Conservation (phyloP, 1,140 invertebrate genomes). For the Chironomus tepperi region DNA sequence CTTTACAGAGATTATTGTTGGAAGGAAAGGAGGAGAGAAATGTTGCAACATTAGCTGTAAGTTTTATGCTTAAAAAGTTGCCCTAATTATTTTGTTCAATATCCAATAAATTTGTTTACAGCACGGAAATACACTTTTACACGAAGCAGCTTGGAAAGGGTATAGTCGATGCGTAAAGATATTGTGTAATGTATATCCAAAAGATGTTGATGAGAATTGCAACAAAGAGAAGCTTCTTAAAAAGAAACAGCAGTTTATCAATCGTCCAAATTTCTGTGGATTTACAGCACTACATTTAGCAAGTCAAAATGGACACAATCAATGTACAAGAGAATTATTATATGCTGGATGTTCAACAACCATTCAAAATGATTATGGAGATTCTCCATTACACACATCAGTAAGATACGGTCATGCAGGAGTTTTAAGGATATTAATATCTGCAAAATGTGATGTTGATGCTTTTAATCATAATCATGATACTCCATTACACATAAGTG, state of each 20-base stretch:
- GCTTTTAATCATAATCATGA: constrained; percentile 96
- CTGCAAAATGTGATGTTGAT: constrained; percentile 74
- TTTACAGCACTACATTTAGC: constrained; percentile 89
- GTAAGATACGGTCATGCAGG: constrained; percentile 93
- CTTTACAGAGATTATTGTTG: background rate
- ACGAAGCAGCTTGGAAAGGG: constrained; percentile 92
- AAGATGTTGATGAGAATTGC: constrained; percentile 26
- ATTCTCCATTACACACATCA: constrained; percentile 89
- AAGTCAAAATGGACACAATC: constrained; percentile 94
- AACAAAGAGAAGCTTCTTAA: constrained; percentile 23
- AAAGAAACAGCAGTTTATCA: constrained; percentile 28
- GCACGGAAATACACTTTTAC: constrained; percentile 88
- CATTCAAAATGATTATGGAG: constrained; percentile 92
- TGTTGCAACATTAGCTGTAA: constrained; percentile 21
- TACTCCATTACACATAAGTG: constrained; percentile 84
- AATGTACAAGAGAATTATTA: constrained; percentile 81
- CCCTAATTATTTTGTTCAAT: background rate
- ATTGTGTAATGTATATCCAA: constrained; percentile 48
- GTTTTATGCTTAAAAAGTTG: background rate
- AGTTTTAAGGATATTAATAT: constrained; percentile 86
- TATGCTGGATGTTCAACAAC: constrained; percentile 80
- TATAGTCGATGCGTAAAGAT: constrained; percentile 76
- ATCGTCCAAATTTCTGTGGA: constrained; percentile 69
- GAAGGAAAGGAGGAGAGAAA: background rate
- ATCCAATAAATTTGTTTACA: constrained; percentile 41